Evolutionary conservation across 2,797 vertebrate genomes (phyloP), one percentile per base, ranked within the genome.

Genomic region (Danio choprae): DNA sequence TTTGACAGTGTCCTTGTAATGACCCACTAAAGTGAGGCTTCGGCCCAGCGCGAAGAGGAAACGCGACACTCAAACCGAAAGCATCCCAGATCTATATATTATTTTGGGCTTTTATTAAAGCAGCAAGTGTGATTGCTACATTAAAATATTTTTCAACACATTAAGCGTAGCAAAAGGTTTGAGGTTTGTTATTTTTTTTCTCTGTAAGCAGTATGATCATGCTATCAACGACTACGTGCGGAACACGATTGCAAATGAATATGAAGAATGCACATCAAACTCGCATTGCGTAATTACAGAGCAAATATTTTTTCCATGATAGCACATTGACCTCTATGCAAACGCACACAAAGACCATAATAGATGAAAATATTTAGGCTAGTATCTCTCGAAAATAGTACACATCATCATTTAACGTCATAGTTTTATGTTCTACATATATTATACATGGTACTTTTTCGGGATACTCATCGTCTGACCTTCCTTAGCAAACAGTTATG

Each of bases 1-100:
- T 53, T 20, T 40, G 7, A 22, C 56, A 13, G 46, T 88, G 88
- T 83, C 87, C 88, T 89, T 89, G 87, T 71, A 81, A 82, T 88
- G 88, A 89, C 88, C 87, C 81, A 58, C 40, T 81, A 36, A 5
- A 72, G 65, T 60, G 8, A 81, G 77, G 67, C 55, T 74, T 73
- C 4, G 81, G 77, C 77, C 77, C 59, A 18, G 36, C 36, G 51
- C 41, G 18, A 6, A 9, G 36, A 29, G 15, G 12, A 70, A 70
- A 46, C 29, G 16, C 16, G 1, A n/a, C 22, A 18, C 18, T 71
- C 18, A 36, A 36, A 44, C 12, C 1, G 20, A 79, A 69, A 51
- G 36, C 76, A 12, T 60, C 9, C 9, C n/a, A 50, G 11, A 69
- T 50, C 16, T 4, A 29, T 15, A 22, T 12, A 13, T 12, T 41